Conservation (phyloP, 64 coral and sea anemone genomes). For the Porites australiensis region DNA sequence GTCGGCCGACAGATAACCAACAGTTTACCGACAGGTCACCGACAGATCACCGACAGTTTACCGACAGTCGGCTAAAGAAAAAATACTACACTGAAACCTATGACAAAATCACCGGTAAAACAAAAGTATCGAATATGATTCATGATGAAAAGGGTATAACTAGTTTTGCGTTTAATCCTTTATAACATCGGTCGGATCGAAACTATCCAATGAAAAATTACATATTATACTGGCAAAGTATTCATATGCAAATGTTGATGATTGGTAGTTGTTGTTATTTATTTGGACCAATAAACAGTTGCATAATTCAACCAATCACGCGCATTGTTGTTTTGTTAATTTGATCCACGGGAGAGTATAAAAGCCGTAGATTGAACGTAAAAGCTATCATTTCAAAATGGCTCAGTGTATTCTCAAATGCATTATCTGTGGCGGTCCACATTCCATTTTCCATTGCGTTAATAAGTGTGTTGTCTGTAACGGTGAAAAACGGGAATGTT, state of each 20-base stretch:
- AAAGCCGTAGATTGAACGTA: not conserved
- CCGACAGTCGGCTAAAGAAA: no score
- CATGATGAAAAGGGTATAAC: no score
- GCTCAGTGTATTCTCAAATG: not conserved
- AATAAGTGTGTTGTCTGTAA: not conserved
- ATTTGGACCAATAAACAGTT: not conserved
- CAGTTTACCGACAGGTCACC: no score
- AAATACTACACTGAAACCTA: no score
- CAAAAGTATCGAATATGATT: no score
- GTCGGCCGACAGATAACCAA: no score
- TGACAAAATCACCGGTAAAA: no score
- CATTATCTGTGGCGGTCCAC: not conserved
- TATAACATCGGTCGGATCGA: conserved; percentile 1
- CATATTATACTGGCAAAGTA: not conserved
- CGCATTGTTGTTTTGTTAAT: not conserved
- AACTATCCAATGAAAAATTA: not conserved
- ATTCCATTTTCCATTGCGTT: not conserved
- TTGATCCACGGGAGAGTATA: not conserved
- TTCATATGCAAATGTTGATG: conserved; percentile 3
- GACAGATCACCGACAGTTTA: no score
- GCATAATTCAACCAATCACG: not conserved
- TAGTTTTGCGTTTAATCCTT: not conserved
- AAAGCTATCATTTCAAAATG: not conserved
- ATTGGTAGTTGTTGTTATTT: not conserved
- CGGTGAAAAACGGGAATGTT: not conserved